phyloP scores from a whole-genome alignment of 2,888 invertebrate genomes.

The Tenthredo distinguenda region DNA sequence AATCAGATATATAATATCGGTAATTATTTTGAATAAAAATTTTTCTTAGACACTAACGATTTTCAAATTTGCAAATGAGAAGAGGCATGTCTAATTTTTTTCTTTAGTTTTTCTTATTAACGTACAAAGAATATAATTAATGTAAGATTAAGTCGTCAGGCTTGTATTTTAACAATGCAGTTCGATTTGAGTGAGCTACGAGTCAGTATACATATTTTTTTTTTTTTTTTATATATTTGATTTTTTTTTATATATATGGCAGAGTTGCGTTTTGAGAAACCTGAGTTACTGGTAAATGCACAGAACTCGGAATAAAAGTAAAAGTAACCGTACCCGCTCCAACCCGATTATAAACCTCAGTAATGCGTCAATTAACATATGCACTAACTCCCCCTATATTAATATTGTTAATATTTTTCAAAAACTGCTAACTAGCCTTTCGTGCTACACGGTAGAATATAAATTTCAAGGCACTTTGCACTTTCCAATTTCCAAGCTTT shows the following conservation, averaged over 20 bases:
- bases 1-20: neutral
- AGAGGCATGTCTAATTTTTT: neutral
- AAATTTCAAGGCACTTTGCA: conserved; percentile 41
- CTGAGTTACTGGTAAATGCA: conserved; percentile 29
- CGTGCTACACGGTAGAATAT: neutral
- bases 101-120: neutral
- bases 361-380: conserved; percentile 25
- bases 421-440: conserved; percentile 16
- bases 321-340: conserved; percentile 29
- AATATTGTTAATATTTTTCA: conserved; percentile 7
- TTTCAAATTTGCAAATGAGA: neutral
- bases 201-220: neutral
- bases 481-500: conserved; percentile 41
- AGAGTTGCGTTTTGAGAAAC: neutral
- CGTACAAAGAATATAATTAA: neutral
- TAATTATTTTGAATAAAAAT: neutral
- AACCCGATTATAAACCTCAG: conserved; percentile 35
- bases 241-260: neutral
- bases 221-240: too few relatives aligned
- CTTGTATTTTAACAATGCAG: neutral
- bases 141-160: neutral
- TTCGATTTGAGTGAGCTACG: neutral
- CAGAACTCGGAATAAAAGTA: conserved; percentile 22
- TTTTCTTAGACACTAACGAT: neutral
- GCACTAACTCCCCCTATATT: neutral